Evolutionary conservation across 2,113 vertebrate genomes (phyloP).

Genomic region (Carassius gibelio): DNA sequence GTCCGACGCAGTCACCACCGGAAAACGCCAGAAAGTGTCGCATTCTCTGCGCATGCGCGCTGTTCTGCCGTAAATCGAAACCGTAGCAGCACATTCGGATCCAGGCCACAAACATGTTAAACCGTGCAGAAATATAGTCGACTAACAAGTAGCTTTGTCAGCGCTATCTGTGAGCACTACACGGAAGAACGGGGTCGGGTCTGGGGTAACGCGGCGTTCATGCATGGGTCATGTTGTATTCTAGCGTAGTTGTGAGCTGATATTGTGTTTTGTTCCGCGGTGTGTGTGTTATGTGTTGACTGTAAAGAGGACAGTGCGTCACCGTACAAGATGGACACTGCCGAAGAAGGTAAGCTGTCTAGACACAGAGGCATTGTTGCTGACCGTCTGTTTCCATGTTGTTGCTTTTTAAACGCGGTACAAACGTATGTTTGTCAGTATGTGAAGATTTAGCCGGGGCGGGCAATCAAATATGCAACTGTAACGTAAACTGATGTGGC

Average conservation of each 20-base stretch:
- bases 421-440: background rate
- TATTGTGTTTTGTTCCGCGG: conserved; percentile 2
- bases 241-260: conserved; percentile 12
- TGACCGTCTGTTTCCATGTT: background rate
- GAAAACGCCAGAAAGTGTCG: background rate
- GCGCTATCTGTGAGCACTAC: background rate
- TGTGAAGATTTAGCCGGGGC: background rate
- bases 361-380: background rate
- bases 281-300: conserved; percentile 56
- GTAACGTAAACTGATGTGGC: background rate
- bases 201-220: background rate
- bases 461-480: background rate
- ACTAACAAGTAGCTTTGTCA: background rate
- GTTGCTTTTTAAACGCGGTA: background rate
- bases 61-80: conserved; percentile 17
- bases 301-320: conserved; percentile 58
- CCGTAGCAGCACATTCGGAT: background rate
- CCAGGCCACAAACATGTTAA: conserved; percentile 36
- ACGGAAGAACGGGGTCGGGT: background rate
- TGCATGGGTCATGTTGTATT: conserved; percentile 27
- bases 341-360: conserved; percentile 59
- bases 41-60: conserved; percentile 1
- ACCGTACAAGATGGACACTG: conserved; percentile 64
- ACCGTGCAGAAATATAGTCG: background rate
- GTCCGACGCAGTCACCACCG: conserved; percentile 1